These are phyloP conservation scores for Acanthiza pusilla DNA, from an alignment of 2,797 vertebrate species.

Conservation along the genomic window DNA sequence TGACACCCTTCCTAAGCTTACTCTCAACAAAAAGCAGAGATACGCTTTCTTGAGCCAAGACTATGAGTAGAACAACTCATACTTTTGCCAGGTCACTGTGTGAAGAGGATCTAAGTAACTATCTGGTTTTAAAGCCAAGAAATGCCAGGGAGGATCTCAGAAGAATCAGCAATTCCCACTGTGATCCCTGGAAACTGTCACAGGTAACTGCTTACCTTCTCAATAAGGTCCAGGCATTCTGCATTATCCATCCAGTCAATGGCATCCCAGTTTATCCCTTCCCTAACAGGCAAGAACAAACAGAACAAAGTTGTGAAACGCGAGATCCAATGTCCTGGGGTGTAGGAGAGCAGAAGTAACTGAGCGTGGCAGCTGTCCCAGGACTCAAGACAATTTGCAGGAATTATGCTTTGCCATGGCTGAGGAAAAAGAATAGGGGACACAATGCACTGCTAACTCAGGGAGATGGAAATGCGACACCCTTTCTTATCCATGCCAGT, in stretches of 20 bases:
- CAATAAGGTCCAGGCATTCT: conserved; percentile 90
- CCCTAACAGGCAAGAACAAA: conserved; percentile 70
- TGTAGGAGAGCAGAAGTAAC: background rate
- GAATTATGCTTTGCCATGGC: background rate
- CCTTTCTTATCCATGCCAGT: background rate
- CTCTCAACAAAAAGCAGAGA: background rate
- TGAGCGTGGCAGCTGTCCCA: background rate
- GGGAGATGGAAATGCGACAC: background rate
- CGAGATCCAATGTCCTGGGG: background rate
- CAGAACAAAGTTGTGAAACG: conserved; percentile 7
- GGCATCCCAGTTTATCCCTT: conserved; percentile 89
- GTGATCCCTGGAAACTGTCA: background rate
- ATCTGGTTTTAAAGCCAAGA: background rate
- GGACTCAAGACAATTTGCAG: background rate
- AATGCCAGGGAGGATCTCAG: background rate
- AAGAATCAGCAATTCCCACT: background rate
- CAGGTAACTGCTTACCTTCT: conserved; percentile 78
- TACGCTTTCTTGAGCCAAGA: background rate
- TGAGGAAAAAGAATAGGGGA: background rate
- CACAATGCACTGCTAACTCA: background rate
- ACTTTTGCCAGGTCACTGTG: background rate
- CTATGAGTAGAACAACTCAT: background rate
- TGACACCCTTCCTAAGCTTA: background rate
- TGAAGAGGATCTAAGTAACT: background rate
- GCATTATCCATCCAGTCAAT: conserved; percentile 97